Evolutionary conservation across 1,140 invertebrate species (phyloP), one percentile per base, ranked within the genome.

Genomic region (Cherax quadricarinatus): DNA sequence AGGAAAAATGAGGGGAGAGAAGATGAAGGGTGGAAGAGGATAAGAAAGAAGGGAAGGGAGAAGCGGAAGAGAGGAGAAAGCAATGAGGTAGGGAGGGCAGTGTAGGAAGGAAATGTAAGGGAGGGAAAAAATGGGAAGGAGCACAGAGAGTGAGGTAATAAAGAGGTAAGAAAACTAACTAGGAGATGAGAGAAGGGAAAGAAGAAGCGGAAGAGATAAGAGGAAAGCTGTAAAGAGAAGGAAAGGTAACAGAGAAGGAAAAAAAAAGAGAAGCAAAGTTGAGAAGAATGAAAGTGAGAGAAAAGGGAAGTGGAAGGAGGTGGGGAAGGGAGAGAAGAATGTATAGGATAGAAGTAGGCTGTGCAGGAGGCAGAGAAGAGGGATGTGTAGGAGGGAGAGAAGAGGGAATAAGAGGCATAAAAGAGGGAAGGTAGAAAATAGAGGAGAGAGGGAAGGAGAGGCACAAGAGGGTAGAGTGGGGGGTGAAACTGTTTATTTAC

Each of bases 121-220:
- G 48, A 41, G 60, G 60, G 48, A 75, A 80, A 49, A 24, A 79
- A 81, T 57, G 66, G n/a, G n/a, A n/a, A 51, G 66, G 79, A 66
- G 60, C 53, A 53, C 70, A 79, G 30, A 53, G 24, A 30, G 81
- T 53, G 82, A 60, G 57, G 88, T 60, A 51, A 84, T 30, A 73
- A 66, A 86, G 66, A 73, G n/a, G 75, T 30, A n/a, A 18, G n/a
- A 48, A 78, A 70, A 78, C 24, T 48, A 24, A 51, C 70, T 49
- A 57, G 78, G 86, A 87, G 86, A 79, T 48, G 57, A 66, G 82
- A 75, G 79, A 78, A 88, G 87, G 79, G 86, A 88, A 73, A 80
- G 86, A 88, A 66, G 80, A 73, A 60, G 86, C 57, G 78, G 78
- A 73, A 88, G 73, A 88, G 3, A 60, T 51, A 49, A 66, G 18